Evolutionary conservation across 2,888 invertebrate genomes (phyloP), one percentile per base, ranked within the genome.

Genomic region (Bellardia pandia): DNA sequence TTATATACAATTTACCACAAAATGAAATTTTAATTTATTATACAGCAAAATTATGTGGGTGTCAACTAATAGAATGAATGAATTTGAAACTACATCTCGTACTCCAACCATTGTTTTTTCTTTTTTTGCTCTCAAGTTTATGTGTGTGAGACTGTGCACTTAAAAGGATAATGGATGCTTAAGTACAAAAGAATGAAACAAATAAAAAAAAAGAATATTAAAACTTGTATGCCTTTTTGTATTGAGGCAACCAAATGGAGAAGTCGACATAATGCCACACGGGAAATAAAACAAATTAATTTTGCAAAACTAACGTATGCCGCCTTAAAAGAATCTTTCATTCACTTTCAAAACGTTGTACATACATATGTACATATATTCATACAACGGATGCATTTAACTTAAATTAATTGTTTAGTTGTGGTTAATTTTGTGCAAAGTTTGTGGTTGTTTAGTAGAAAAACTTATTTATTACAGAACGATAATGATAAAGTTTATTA

Each of bases 221-320:
- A 83, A 77, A 64, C 37, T 83, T 77, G 42, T 85, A 45, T 64
- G 79, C 11, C 69, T 80, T 76, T 85, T 82, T 80, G 74, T 84
- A 76, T 78, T 58, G 33, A 80, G 76, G 86, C 83, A 86, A 48
- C 83, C 60, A 86, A 87, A 87, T 84, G 84, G 81, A 81, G 80
- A 86, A 86, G 81, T 68, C 81, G 62, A 66, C 86, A 87, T 74
- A 88, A 88, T 87, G 89, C 88, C 89, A 85, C 89, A 89, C 89
- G 88, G 89, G 88, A 89, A 88, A 89, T 89, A 89, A 89, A 88
- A 88, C 86, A 77, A 85, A 86, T 89, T 89, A 88, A 89, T 88
- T 89, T 88, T 64, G 68, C 71, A 75, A 68, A 69, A 85, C 76
- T 77, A 88, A 84, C 89, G 88, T 89, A 88, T 89, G 89, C 88